phyloP scores from a whole-genome alignment of 1,140 invertebrate species.

The Zophobas atratus region DNA sequence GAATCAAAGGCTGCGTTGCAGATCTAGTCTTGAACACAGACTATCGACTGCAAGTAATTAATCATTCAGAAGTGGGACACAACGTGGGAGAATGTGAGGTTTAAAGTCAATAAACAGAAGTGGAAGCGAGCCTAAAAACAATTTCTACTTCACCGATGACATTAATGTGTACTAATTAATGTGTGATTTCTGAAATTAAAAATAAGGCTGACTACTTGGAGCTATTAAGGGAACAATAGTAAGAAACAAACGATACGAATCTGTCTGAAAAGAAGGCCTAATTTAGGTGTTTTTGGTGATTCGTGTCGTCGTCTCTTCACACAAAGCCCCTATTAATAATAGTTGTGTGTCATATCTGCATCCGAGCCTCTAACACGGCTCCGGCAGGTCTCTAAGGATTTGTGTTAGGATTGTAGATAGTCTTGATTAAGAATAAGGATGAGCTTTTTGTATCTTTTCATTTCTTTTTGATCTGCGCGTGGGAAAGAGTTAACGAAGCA shows the following conservation, averaged over 20 bases:
- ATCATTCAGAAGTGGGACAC: slow-evolving; percentile 60
- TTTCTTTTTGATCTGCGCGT: slow-evolving; percentile 49
- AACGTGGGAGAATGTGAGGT: slow-evolving; percentile 67
- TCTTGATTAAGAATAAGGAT: slow-evolving; percentile 53
- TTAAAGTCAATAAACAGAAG: slow-evolving; percentile 54
- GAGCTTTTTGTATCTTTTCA: slow-evolving; percentile 55
- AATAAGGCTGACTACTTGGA: slow-evolving; percentile 61
- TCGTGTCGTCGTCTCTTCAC: slow-evolving; percentile 53
- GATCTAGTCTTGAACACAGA: slow-evolving; percentile 86
- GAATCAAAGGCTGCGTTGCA: slow-evolving; percentile 85
- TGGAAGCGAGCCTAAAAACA: slow-evolving; percentile 33
- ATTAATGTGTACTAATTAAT: slow-evolving; percentile 58
- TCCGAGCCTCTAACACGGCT: slow-evolving; percentile 18
- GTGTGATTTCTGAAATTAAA: slow-evolving; percentile 59
- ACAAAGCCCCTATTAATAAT: slow-evolving; percentile 48
- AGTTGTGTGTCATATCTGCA: slow-evolving; percentile 55
- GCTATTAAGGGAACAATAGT: slow-evolving; percentile 38
- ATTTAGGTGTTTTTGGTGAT: slow-evolving; percentile 44
- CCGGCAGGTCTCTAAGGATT: slow-evolving; percentile 54
- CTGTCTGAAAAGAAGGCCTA: slow-evolving; percentile 18
- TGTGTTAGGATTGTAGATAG: slow-evolving; percentile 62
- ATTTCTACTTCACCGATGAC: slow-evolving; percentile 49
- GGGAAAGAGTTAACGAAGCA: slow-evolving; percentile 39
- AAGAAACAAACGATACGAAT: slow-evolving; percentile 32
- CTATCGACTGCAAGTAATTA: slow-evolving; percentile 70